Percentiles rank a stretch among this genome's conserved stretches.
phyloP scores from a whole-genome alignment of 1,140 invertebrate genomes.

The Bombus impatiens region DNA sequence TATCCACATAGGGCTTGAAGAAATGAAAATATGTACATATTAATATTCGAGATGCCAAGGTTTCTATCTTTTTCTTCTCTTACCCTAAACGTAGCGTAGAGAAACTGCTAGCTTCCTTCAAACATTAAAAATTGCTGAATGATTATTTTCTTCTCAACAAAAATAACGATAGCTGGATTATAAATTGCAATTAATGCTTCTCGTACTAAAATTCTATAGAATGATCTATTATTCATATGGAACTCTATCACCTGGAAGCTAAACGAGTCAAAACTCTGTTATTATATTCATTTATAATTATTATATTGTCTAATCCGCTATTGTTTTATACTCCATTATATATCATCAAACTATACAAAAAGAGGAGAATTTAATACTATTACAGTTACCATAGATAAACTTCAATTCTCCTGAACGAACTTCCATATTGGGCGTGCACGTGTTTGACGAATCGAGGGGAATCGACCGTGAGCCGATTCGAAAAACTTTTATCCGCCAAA shows the following conservation, averaged over 20 bases:
- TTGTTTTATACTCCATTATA: not conserved
- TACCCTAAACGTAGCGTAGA: not conserved
- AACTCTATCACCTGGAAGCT: not conserved
- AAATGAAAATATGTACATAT: not conserved
- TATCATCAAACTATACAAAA: not conserved
- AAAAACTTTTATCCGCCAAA: slow-evolving; percentile 31
- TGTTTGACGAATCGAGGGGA: not conserved
- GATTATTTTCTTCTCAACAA: not conserved
- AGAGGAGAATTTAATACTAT: too few species aligned
- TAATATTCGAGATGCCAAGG: not conserved
- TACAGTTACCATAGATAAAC: not conserved
- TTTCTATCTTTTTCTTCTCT: not conserved
- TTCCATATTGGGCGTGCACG: not conserved
- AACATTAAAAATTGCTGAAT: not conserved
- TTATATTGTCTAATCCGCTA: too few species aligned
- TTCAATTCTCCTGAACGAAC: not conserved
- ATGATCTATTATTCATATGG: not conserved
- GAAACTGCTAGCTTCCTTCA: not conserved
- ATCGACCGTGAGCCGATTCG: not conserved
- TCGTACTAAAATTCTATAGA: not conserved
- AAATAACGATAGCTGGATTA: not conserved
- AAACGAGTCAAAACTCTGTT: not conserved
- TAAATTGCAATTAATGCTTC: not conserved
- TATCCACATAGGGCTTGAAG: not conserved
- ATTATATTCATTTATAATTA: too few species aligned